These are phyloP conservation scores for Ditylenchus weischeri DNA, from an alignment of 2,888 invertebrate genomes.

Conservation along the genomic window DNA sequence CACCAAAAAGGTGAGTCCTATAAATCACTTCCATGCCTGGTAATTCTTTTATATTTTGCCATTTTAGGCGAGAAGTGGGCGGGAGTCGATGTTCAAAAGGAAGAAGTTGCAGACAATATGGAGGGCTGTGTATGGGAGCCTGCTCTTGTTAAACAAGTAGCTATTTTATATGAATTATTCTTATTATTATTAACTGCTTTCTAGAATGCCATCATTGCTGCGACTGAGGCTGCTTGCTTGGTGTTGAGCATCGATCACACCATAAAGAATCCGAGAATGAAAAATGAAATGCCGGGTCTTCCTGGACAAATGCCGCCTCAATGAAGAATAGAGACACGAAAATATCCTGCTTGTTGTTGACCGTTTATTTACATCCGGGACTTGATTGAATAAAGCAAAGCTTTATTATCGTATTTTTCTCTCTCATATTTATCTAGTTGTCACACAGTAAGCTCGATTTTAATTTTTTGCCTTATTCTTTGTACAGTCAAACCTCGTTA, in stretches of 20 bases:
- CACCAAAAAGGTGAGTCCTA: slow-evolving; percentile 68
- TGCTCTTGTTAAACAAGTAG: slow-evolving; percentile 78
- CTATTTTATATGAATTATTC: too few species aligned
- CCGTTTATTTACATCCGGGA: too few species aligned
- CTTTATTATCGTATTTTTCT: too few species aligned
- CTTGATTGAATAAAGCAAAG: too few species aligned
- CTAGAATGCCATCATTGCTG: slow-evolving; percentile 88
- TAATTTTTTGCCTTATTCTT: too few species aligned
- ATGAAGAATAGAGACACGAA: neutral
- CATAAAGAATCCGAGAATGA: slow-evolving; percentile 75
- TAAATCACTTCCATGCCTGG: too few species aligned
- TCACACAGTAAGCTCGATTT: too few species aligned
- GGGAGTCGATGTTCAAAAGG: slow-evolving; percentile 89
- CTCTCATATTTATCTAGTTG: too few species aligned
- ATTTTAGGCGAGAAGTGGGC: slow-evolving; percentile 66
- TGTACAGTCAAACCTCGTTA: too few species aligned
- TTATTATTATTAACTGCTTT: too few species aligned
- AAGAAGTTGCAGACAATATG: slow-evolving; percentile 84
- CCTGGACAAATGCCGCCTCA: slow-evolving; percentile 30
- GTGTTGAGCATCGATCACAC: slow-evolving; percentile 97
- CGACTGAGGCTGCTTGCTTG: slow-evolving; percentile 87
- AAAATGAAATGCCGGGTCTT: slow-evolving; percentile 55
- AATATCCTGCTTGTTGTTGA: too few species aligned
- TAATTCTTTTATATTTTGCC: too few species aligned
- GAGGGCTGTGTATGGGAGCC: slow-evolving; percentile 95